Percentiles rank a stretch among this genome's conserved stretches.
These are phyloP conservation scores for Cantharis rufa DNA, from an alignment of 2,888 invertebrate species.

Conservation along the genomic window DNA sequence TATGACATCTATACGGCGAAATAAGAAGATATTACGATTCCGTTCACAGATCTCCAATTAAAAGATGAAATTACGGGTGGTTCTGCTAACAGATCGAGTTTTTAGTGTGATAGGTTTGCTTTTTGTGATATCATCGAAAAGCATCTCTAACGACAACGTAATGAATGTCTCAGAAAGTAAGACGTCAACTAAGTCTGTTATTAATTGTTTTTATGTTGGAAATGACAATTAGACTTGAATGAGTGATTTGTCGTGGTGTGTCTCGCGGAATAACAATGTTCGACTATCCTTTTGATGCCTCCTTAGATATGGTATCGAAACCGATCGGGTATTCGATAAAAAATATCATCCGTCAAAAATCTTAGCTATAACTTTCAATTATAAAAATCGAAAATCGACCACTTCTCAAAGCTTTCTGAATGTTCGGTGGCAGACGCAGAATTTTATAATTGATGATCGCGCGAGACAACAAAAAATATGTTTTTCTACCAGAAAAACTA, in stretches of 20 bases:
- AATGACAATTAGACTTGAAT: slow-evolving; percentile 22
- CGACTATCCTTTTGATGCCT: neutral
- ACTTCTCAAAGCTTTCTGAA: neutral
- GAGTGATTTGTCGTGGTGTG: slow-evolving; percentile 14
- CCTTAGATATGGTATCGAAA: slow-evolving; percentile 10
- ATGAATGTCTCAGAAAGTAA: slow-evolving; percentile 18
- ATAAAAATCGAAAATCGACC: neutral
- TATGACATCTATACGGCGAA: no score
- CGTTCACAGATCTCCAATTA: neutral
- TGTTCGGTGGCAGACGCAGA: neutral
- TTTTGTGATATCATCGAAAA: slow-evolving; percentile 2
- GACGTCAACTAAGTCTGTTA: slow-evolving; percentile 24
- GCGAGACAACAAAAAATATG: neutral
- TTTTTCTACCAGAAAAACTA: neutral
- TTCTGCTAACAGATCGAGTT: slow-evolving; percentile 19
- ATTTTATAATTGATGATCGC: neutral
- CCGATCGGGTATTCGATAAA: slow-evolving; percentile 13
- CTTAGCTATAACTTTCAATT: slow-evolving; percentile 4
- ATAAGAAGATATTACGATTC: neutral
- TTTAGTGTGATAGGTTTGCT: slow-evolving; percentile 7
- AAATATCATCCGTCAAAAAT: slow-evolving; percentile 13
- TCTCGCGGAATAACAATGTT: slow-evolving; percentile 17
- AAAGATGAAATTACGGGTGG: slow-evolving; percentile 3
- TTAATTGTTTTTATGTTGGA: slow-evolving; percentile 24
- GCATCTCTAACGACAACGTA: slow-evolving; percentile 16